Conservation (phyloP, 2,113 vertebrate species). For the Seriola aureovittata region DNA sequence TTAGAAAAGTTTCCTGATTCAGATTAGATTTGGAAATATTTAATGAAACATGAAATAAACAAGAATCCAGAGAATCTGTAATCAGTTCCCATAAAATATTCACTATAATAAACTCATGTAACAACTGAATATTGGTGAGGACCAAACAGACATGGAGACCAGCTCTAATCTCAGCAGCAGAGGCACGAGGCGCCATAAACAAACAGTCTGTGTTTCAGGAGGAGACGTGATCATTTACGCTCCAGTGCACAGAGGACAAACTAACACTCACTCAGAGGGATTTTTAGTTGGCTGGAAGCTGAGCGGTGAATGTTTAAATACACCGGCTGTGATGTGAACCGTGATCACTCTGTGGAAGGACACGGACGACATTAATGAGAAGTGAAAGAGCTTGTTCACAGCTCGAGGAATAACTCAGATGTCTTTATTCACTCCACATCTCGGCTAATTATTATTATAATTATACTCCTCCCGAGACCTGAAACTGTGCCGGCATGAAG, state of each 20-base stretch:
- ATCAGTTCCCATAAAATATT: too few relatives aligned
- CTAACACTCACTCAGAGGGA: background rate
- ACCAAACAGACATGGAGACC: background rate
- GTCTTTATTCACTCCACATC: background rate
- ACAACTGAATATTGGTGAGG: background rate
- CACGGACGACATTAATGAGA: background rate
- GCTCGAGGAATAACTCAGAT: background rate
- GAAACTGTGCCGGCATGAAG: background rate
- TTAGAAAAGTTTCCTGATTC: too few relatives aligned
- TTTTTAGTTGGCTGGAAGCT: background rate
- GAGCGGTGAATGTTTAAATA: background rate
- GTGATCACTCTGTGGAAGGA: conserved; percentile 7
- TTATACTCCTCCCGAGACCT: background rate
- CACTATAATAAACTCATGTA: too few relatives aligned
- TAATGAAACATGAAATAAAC: too few relatives aligned
- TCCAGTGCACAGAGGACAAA: background rate
- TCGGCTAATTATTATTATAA: conserved; percentile 2
- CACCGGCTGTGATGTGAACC: conserved; percentile 5
- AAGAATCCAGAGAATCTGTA: too few relatives aligned
- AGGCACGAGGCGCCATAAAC: conserved; percentile 3
- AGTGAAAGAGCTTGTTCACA: background rate
- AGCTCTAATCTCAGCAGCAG: conserved; percentile 12
- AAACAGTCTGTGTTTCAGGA: background rate
- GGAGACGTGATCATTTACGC: conserved; percentile 4
- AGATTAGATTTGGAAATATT: too few relatives aligned